These are phyloP conservation scores for Hypothenemus hampei DNA, from an alignment of 1,140 invertebrate genomes.

Conservation along the genomic window DNA sequence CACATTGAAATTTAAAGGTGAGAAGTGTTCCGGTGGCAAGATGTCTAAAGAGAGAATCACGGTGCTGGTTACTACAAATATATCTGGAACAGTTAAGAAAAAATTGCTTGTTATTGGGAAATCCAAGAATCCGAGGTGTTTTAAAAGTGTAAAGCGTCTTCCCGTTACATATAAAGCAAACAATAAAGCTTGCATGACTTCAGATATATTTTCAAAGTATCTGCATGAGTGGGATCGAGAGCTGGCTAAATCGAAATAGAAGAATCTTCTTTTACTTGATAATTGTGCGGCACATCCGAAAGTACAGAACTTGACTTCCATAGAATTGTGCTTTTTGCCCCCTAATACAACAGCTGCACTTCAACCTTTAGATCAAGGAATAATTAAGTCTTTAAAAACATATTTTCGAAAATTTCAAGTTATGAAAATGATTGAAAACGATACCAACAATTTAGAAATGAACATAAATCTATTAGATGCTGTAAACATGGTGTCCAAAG, in stretches of 20 bases:
- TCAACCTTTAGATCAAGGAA: constrained; percentile 32
- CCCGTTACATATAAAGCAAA: constrained; percentile 40
- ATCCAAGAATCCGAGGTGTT: constrained; percentile 43
- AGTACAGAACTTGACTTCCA: constrained; percentile 18
- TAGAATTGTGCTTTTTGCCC: constrained; percentile 30
- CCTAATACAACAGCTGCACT: constrained; percentile 27
- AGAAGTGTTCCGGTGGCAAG: constrained; percentile 42
- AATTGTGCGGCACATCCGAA: constrained; percentile 29
- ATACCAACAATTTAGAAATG: neutral
- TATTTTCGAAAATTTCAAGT: constrained; percentile 13
- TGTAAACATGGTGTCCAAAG: constrained; percentile 1
- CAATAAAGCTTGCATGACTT: constrained; percentile 47
- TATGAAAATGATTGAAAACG: neutral
- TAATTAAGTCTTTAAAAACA: constrained; percentile 29
- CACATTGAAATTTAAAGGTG: constrained; percentile 39
- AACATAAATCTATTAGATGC: constrained; percentile 1
- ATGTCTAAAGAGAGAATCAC: constrained; percentile 44
- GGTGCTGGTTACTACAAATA: constrained; percentile 15
- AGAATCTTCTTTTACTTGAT: constrained; percentile 29
- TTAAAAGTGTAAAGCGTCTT: constrained; percentile 39
- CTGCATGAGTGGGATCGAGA: constrained; percentile 22
- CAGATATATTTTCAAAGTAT: constrained; percentile 23
- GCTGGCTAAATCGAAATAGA: constrained; percentile 9
- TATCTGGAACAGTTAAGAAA: constrained; percentile 36
- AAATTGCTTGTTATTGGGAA: constrained; percentile 42